phyloP scores from a whole-genome alignment of 2,888 invertebrate species.

The Seira musarum region DNA sequence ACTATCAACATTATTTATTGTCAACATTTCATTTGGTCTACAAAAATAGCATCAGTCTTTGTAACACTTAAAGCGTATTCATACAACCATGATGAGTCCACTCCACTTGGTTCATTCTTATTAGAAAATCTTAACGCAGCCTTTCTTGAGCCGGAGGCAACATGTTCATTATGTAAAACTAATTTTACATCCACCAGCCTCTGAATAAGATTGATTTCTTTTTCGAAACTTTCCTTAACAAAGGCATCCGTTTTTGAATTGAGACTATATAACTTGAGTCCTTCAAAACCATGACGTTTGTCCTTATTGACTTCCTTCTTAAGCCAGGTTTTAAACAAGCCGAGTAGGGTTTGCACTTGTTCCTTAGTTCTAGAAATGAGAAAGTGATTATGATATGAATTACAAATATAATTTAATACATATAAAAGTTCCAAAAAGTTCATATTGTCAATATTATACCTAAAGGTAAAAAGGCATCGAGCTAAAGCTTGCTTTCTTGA shows the following conservation, averaged over 20 bases:
- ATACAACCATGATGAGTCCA: conserved; percentile 25
- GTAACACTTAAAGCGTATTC: conserved; percentile 17
- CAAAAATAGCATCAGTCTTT: conserved; percentile 23
- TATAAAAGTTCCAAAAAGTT: conserved; percentile 4
- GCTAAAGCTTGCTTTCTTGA: conserved; percentile 31
- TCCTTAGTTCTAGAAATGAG: conserved; percentile 40
- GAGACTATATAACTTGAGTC: conserved; percentile 12
- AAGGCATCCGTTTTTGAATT: neutral
- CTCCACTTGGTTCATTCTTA: neutral
- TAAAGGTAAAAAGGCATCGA: conserved; percentile 39
- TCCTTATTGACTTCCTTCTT: conserved; percentile 22
- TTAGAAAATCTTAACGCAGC: neutral
- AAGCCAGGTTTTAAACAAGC: conserved; percentile 33
- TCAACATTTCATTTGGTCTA: neutral
- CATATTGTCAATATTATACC: conserved; percentile 29
- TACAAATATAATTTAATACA: conserved; percentile 12
- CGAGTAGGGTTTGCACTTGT: conserved; percentile 42
- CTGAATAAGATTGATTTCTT: conserved; percentile 24
- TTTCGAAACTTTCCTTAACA: neutral
- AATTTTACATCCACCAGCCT: neutral
- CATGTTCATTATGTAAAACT: neutral
- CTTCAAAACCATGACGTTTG: conserved; percentile 13
- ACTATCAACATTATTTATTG: too few species aligned
- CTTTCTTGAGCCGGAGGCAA: neutral
- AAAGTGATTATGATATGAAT: neutral